Evolutionary conservation across 2,113 vertebrate genomes (phyloP), one percentile per base, ranked within the genome.

Genomic region (Vidua macroura): DNA sequence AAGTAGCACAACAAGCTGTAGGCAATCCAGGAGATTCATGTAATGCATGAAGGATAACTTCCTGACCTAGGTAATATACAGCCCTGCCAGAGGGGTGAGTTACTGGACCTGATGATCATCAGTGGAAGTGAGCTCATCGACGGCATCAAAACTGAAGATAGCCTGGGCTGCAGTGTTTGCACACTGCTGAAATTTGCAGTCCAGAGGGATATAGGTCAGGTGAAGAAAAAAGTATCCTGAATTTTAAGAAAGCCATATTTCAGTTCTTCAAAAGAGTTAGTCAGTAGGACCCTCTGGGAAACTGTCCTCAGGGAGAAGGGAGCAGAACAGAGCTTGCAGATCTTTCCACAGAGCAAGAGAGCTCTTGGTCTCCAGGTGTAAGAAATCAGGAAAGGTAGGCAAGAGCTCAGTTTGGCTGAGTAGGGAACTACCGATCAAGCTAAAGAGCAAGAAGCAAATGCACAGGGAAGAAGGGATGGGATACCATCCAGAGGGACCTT

Each of bases 81-180:
- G 44, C 7, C 27, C 22, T 48, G 8, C 6, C 9, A 30, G 41
- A 33, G 7, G 27, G 1, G 7, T 67, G 27, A 15, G 4, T 23
- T 49, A 30, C 31, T 60, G 23, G 27, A 37, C 24, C 11, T 73
- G 28, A 39, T 44, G 35, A 6, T 31, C 31, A 68, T 27, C 60
- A 51, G 3, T 30, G 33, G 14, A 39, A 72, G 15, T 24, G 15
- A 46, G 15, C 12, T 70, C 19, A 48, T 41, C 0, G 0, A 6
- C 31, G 25, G 41, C 27, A n/a, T 59, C n/a, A 59, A 59, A 62
- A 59, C 7, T 48, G 31, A 41, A 30, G 22, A 58, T 22, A 77
- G 30, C 30, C 25, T 41, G 21, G 39, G n/a, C n/a, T 87, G 33
- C n/a, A 70, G 30, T 30, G 23, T 44, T 33, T 12, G 10, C 0